phyloP scores from a whole-genome alignment of 2,113 vertebrate genomes.

The Megaceryle torquata region DNA sequence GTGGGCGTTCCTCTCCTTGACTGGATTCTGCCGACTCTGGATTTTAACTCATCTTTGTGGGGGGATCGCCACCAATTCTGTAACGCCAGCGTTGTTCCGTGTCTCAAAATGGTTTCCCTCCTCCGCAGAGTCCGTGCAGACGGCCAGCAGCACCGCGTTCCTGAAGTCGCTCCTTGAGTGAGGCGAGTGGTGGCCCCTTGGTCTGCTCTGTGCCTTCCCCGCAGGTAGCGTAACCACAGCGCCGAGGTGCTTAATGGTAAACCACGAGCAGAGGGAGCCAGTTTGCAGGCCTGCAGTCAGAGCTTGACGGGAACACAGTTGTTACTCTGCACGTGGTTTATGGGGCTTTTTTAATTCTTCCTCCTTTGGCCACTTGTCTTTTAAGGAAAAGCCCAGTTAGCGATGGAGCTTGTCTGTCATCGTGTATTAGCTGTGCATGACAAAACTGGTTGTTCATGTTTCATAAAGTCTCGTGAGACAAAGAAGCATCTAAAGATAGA shows the following conservation, averaged over 20 bases:
- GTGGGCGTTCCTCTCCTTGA: background rate
- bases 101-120: background rate
- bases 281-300: background rate
- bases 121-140: slow-evolving; percentile 44
- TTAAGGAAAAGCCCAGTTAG: background rate
- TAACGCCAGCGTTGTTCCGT: background rate
- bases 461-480: background rate
- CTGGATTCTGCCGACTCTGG: background rate
- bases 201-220: background rate
- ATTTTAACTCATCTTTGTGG: fast-evolving
- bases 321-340: fast-evolving
- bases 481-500: background rate
- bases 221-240: background rate
- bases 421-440: fast-evolving
- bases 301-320: background rate
- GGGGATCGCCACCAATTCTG: background rate
- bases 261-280: background rate
- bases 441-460: background rate
- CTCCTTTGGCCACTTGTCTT: background rate
- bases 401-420: background rate
- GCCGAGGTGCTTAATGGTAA: background rate
- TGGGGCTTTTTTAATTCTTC: background rate
- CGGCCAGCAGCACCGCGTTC: slow-evolving; percentile 57
- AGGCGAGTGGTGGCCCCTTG: slow-evolving; percentile 23
- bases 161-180: slow-evolving; percentile 66